Evolutionary conservation across 2,888 invertebrate species (phyloP).

Genomic region (Unio delphinus): DNA sequence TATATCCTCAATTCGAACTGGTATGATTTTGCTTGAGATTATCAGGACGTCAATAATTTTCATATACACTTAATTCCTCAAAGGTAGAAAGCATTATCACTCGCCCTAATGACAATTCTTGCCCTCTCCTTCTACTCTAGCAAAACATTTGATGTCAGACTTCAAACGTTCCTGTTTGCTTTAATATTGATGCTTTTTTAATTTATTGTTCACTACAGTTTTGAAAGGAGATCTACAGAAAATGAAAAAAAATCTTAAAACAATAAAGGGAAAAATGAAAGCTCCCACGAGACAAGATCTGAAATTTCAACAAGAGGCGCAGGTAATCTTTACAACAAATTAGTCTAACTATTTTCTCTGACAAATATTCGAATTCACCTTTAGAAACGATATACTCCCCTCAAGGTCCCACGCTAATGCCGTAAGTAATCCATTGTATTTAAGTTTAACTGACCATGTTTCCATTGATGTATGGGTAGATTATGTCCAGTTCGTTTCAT

Average conservation of each 20-base stretch:
- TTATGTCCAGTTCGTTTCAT: too few relatives aligned
- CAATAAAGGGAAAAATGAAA: constrained; percentile 26
- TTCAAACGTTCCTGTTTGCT: constrained; percentile 1
- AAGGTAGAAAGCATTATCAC: neutral
- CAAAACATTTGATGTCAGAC: too few relatives aligned
- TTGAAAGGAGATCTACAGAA: constrained; percentile 50
- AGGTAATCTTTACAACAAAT: constrained; percentile 26
- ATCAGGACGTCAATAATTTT: too few relatives aligned
- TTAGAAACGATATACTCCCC: neutral
- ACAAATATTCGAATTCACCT: neutral
- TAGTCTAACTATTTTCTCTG: too few relatives aligned
- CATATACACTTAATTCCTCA: too few relatives aligned
- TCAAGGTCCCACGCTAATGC: too few relatives aligned
- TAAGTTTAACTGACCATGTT: too few relatives aligned
- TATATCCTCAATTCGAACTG: too few relatives aligned
- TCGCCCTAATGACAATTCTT: too few relatives aligned
- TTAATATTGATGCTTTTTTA: neutral
- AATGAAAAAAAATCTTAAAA: constrained; percentile 47
- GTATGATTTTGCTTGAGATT: too few relatives aligned
- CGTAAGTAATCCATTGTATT: too few relatives aligned
- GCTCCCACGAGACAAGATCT: constrained; percentile 34
- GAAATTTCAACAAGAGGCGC: constrained; percentile 48
- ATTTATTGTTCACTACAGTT: constrained; percentile 29
- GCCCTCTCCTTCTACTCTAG: neutral
- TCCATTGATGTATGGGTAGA: too few relatives aligned